A percentile compares a stretch with the other conserved stretches of the same genome.
These are phyloP conservation scores for Chrysochloris asiatica DNA, from an alignment of 2,113 vertebrate species.

Conservation along the genomic window DNA sequence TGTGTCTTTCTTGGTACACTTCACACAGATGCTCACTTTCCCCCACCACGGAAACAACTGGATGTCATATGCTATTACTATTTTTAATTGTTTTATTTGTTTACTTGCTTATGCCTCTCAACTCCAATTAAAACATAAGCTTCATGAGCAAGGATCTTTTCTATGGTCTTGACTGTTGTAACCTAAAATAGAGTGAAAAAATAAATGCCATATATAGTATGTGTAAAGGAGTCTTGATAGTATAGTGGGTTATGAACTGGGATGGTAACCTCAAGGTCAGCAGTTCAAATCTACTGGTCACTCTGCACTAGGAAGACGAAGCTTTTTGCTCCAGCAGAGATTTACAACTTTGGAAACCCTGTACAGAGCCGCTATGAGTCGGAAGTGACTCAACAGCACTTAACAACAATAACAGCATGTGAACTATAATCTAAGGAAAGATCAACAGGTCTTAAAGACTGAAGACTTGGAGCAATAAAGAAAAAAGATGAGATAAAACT, in stretches of 20 bases:
- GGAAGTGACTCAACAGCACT: too few species aligned
- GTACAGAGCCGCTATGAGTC: too few species aligned
- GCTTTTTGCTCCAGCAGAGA: too few species aligned
- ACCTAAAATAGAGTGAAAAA: neutral
- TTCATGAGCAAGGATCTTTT: neutral
- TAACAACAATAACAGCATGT: too few species aligned
- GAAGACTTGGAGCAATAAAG: slow-evolving; percentile 14
- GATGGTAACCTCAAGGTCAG: too few species aligned
- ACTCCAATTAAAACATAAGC: slow-evolving; percentile 27
- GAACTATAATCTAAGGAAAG: neutral
- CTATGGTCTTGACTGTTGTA: neutral
- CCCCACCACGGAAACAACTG: neutral
- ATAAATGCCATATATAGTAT: neutral
- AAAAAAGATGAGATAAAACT: neutral
- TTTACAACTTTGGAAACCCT: too few species aligned
- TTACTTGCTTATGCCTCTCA: slow-evolving; percentile 6
- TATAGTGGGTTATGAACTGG: too few species aligned
- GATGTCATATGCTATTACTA: neutral
- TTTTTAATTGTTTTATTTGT: neutral
- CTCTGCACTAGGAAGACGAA: too few species aligned
- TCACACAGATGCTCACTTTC: neutral
- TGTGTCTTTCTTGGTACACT: neutral
- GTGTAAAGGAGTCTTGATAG: neutral
- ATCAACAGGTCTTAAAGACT: neutral
- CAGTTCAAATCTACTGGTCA: too few species aligned